phyloP scores from a whole-genome alignment of 2,113 vertebrate species.

The Rhombomys opimus region DNA sequence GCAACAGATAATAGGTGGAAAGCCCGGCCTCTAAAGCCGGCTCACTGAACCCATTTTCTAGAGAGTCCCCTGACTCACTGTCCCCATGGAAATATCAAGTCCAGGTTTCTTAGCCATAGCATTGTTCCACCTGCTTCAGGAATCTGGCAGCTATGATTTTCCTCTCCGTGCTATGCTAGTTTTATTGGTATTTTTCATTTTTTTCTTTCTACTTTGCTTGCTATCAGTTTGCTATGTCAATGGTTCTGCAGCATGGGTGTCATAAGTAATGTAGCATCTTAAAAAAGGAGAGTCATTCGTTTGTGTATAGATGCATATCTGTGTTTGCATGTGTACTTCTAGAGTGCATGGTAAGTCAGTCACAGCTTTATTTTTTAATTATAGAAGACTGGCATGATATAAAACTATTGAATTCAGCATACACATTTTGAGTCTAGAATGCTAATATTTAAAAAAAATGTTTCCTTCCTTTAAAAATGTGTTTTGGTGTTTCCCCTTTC shows the following conservation, averaged over 20 bases:
- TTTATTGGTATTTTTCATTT: background rate
- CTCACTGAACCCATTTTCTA: background rate
- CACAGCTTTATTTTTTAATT: background rate
- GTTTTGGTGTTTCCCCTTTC: slow-evolving; percentile 85
- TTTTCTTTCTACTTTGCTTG: background rate
- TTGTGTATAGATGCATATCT: rapidly evolving
- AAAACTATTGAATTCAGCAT: slow-evolving; percentile 78
- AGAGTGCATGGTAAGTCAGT: slow-evolving; percentile 20
- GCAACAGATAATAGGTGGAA: background rate
- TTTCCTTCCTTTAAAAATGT: slow-evolving; percentile 79
- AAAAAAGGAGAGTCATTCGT: background rate
- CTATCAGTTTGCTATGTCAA: slow-evolving; percentile 57
- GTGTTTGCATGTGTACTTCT: background rate
- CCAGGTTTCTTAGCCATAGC: background rate
- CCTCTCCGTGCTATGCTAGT: background rate
- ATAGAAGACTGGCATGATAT: slow-evolving; percentile 76
- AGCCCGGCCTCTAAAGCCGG: background rate
- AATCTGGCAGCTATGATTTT: background rate
- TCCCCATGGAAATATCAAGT: background rate
- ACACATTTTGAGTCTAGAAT: slow-evolving; percentile 83
- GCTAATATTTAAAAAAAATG: slow-evolving; percentile 85
- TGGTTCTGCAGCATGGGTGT: slow-evolving; percentile 58
- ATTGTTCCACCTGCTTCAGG: background rate
- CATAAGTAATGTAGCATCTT: slow-evolving; percentile 18
- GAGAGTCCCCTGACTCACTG: background rate